These are phyloP conservation scores for Zoanthus gigantus DNA, from an alignment of 92 coral and sea anemone genomes.

Conservation along the genomic window DNA sequence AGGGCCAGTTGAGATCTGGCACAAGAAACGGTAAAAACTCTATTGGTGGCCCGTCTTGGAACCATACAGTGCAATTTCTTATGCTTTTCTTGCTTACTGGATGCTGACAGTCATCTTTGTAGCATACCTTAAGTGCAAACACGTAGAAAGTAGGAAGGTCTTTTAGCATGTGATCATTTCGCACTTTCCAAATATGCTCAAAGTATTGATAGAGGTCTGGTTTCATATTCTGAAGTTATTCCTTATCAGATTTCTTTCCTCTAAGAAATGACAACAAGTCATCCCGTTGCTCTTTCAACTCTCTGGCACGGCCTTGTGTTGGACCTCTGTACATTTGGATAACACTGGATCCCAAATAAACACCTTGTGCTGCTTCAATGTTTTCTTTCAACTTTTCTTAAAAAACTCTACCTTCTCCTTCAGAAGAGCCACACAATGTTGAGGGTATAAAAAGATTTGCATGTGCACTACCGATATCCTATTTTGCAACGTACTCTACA, in stretches of 20 bases:
- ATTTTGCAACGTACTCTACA: background rate
- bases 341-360: slow-evolving; percentile 46
- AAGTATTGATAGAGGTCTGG: slow-evolving; percentile 30
- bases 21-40: slow-evolving; percentile 42
- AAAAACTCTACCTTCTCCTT: background rate
- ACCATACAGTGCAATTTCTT: slow-evolving; percentile 42
- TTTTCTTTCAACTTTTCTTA: slow-evolving; percentile 33
- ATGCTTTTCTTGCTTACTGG: slow-evolving; percentile 48
- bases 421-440: background rate
- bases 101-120: slow-evolving; percentile 38
- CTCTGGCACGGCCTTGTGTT: slow-evolving; percentile 32
- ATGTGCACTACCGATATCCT: slow-evolving; percentile 41
- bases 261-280: slow-evolving; percentile 44
- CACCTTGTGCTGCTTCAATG: slow-evolving; percentile 59
- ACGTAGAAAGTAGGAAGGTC: slow-evolving; percentile 39
- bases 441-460: slow-evolving; percentile 33
- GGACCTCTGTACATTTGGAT: slow-evolving; percentile 45
- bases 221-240: slow-evolving; percentile 20
- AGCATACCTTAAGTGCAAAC: slow-evolving; percentile 50
- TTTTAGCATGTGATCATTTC: slow-evolving; percentile 31
- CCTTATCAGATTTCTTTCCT: slow-evolving; percentile 41
- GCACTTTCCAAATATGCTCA: slow-evolving; percentile 39
- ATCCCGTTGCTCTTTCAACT: slow-evolving; percentile 41
- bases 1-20: slow-evolving; percentile 47
- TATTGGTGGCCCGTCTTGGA: slow-evolving; percentile 48